A percentile compares a stretch with the other conserved stretches of the same genome.
phyloP scores from a whole-genome alignment of 2,113 vertebrate genomes.

The Epinephelus cyanopodus region DNA sequence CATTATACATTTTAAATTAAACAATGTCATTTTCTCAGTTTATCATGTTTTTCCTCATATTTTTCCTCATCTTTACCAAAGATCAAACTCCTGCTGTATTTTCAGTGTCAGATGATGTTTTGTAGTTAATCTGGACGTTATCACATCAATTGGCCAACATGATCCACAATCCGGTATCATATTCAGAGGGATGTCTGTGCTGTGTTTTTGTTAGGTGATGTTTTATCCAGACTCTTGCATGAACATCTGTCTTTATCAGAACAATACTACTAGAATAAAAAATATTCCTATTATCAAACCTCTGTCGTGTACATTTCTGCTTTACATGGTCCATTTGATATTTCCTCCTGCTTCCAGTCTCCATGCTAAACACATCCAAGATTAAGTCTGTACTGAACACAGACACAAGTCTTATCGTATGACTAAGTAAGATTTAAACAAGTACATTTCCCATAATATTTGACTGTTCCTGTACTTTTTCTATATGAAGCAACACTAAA shows the following conservation, averaged over 20 bases:
- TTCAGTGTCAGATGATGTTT: slow-evolving; percentile 36
- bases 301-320: slow-evolving; percentile 24
- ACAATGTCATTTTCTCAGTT: slow-evolving; percentile 45
- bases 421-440: too few species aligned
- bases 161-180: slow-evolving; percentile 14
- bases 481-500: neutral
- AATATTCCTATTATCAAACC: neutral
- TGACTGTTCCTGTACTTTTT: neutral
- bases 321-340: neutral
- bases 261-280: slow-evolving; percentile 67
- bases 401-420: too few species aligned
- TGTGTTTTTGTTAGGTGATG: slow-evolving; percentile 49
- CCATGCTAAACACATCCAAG: neutral
- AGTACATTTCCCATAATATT: too few species aligned
- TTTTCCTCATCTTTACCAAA: slow-evolving; percentile 73
- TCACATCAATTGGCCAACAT: neutral
- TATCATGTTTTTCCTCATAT: slow-evolving; percentile 27
- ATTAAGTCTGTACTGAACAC: too few species aligned
- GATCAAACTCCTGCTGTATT: slow-evolving; percentile 49
- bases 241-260: slow-evolving; percentile 68
- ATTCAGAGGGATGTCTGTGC: slow-evolving; percentile 44
- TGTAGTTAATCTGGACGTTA: slow-evolving; percentile 14
- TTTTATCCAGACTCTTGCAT: slow-evolving; percentile 69
- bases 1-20: slow-evolving; percentile 20
- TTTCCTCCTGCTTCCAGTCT: too few species aligned